Conservation (phyloP, 2,797 vertebrate species). For the Sebastes baramenuke region DNA sequence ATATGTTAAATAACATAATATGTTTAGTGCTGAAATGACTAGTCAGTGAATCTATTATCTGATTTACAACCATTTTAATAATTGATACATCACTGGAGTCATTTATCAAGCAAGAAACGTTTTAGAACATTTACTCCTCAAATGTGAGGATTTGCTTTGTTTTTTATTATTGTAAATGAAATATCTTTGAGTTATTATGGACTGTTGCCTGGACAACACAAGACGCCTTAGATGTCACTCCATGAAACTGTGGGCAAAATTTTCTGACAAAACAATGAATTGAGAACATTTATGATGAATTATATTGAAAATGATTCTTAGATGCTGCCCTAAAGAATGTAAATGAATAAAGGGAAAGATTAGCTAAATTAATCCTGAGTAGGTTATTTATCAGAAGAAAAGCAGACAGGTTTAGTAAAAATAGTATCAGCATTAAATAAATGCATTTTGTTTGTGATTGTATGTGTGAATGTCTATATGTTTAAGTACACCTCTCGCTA, state of each 20-base stretch:
- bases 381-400: not conserved
- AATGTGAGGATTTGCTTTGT: not conserved
- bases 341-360: not conserved
- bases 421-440: not conserved
- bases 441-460: not conserved
- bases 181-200: not conserved
- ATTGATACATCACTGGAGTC: not conserved
- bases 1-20: slow-evolving; percentile 14
- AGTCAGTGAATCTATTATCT: not conserved
- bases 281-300: not conserved
- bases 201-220: not conserved
- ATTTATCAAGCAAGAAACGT: not conserved
- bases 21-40: slow-evolving; percentile 4
- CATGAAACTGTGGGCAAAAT: not conserved
- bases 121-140: not conserved
- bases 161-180: not conserved
- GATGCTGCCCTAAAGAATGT: not conserved
- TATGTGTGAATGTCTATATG: not conserved
- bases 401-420: not conserved
- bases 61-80: slow-evolving; percentile 1
- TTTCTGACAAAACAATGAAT: not conserved
- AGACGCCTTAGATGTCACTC: not conserved
- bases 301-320: not conserved
- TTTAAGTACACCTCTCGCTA: not conserved
- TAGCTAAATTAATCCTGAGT: not conserved